Percentiles rank a stretch among this genome's conserved stretches.
These are phyloP conservation scores for Agrotis segetum DNA, from an alignment of 2,888 invertebrate genomes.

Conservation along the genomic window DNA sequence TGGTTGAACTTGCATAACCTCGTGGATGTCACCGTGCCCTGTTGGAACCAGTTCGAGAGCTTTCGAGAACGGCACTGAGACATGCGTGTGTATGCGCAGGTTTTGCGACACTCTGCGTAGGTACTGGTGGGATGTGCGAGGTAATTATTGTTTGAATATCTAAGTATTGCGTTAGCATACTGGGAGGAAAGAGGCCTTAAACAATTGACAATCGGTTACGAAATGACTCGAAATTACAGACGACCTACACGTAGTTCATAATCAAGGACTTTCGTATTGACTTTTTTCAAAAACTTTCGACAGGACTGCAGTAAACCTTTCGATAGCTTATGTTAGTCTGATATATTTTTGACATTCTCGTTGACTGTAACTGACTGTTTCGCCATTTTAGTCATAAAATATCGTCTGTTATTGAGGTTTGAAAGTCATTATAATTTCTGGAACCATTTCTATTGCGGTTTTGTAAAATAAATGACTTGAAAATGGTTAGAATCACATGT, in stretches of 20 bases:
- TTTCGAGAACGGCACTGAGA: conserved; percentile 52
- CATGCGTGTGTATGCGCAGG: conserved; percentile 48
- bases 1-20: conserved; percentile 57
- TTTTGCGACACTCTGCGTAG: conserved; percentile 41
- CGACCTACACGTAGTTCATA: too few relatives aligned
- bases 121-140: conserved; percentile 13
- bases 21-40: conserved; percentile 48
- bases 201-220: not conserved
- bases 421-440: too few relatives aligned
- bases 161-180: conserved; percentile 1
- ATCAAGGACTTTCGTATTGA: too few relatives aligned
- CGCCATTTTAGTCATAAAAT: too few relatives aligned
- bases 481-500: too few relatives aligned
- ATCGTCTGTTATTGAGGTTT: too few relatives aligned
- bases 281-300: too few relatives aligned
- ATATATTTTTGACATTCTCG: too few relatives aligned
- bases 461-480: too few relatives aligned
- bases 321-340: not conserved
- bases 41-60: conserved; percentile 56
- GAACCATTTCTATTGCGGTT: too few relatives aligned
- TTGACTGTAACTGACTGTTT: too few relatives aligned
- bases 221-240: too few relatives aligned
- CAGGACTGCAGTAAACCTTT: not conserved
- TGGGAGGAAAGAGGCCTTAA: not conserved
- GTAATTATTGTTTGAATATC: conserved; percentile 17